Base-by-base conservation (phyloP, 2,888 invertebrate species). In the Pristionchus maxplancki region DNA sequence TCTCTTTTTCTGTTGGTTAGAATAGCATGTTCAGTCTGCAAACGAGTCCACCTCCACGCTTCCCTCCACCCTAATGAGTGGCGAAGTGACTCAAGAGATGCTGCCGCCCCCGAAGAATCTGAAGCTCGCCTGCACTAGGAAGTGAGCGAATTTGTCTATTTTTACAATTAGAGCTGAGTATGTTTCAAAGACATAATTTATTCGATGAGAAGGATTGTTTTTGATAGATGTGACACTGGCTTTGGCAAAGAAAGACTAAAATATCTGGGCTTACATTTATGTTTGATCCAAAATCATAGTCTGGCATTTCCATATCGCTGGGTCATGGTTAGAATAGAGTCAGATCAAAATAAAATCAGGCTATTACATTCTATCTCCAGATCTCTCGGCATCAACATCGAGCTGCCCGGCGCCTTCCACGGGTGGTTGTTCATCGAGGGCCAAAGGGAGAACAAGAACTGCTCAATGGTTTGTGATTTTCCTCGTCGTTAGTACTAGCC, bases 391-490 rank as follows among this genome's bases (percentile, higher is more conserved):
- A 83, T 83, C 53, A 53, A 83, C 31, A 48, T 85, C 48, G 85
- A 85, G 31, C n/a, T 85, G 17, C 85, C 85, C 1, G 85, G 85
- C 8, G 62, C 86, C 11, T 92, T 91, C 89, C 58, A 87, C 20
- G 92, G 92, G 3, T 89, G 90, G 20, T 89, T 90, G 0, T 89
- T 90, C 5, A 91, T 92, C 8, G 91, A 92, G 86, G 92, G 92
- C 24, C 90, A 91, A 28, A 89, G 89, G 81, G 90, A 92, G 71
- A 90, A 91, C 82, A 89, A 84, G 11, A 87, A 89, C 15, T 92
- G 92, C 78, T 89, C 90, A 34, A 88, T 89, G 89, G 91, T 90
- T 31, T 62, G 89, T 37, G n/a, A n/a, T 44, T 44, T 44, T 44
- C 44, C 44, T 44, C 8, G 44, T 44, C 44, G n/a, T 40, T 28